Percentiles rank a stretch among this genome's conserved stretches.
Conservation (phyloP, 2,113 vertebrate genomes). For the Plecturocebus donacophilus region DNA sequence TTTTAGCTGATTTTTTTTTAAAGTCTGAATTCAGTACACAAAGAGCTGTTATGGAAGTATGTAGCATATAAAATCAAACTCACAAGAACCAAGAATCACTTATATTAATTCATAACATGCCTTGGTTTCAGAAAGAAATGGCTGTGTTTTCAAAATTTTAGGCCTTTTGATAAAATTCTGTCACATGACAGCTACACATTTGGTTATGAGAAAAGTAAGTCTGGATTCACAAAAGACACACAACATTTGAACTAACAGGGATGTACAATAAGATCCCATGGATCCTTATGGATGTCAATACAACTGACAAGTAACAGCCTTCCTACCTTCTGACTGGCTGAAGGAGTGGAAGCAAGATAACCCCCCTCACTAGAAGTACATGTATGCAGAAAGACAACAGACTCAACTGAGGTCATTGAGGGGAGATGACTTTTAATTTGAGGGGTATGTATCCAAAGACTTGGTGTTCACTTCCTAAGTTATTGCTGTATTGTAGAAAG, state of each 20-base stretch:
- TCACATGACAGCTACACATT: background rate
- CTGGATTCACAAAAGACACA: background rate
- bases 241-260: background rate
- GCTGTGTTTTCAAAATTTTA: background rate
- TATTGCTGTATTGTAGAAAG: background rate
- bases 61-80: background rate
- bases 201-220: background rate
- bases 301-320: background rate
- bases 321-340: background rate
- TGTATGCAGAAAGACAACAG: background rate
- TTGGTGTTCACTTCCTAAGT: background rate
- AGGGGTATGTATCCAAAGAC: background rate
- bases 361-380: background rate
- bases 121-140: conserved; percentile 36
- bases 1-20: background rate
- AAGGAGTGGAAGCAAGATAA: background rate
- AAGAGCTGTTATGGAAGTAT: background rate
- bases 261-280: background rate
- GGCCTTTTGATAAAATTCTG: background rate
- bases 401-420: background rate
- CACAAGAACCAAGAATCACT: background rate
- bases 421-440: background rate
- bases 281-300: background rate
- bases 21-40: background rate
- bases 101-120: background rate